Base-by-base conservation (phyloP, 2,113 vertebrate genomes). In the Numenius arquata region DNA sequence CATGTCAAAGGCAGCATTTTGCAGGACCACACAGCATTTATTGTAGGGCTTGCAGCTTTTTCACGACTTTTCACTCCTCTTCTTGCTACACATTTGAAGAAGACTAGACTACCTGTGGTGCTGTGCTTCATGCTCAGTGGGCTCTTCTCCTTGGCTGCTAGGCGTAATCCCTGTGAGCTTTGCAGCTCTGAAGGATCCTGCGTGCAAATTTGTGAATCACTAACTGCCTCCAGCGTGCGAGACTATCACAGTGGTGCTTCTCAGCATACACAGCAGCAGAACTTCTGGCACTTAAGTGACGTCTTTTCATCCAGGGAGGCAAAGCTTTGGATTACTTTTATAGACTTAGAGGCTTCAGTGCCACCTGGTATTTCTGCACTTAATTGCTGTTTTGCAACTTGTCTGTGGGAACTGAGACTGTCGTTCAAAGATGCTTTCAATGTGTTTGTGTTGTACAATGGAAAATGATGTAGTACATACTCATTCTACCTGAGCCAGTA, bases 371-470 rank as follows among this genome's bases (percentile, higher is more conserved):
- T 92, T 94, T 95, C 59, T 75, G 61, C 80, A 72, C 80, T 95
- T 95, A 95, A 81, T 94, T 91, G 89, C 89, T 96, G 89, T 65
- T 96, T 85, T 93, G 91, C 91, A 85, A n/a, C 87, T 88, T 95
- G 56, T 94, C 93, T 70, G 40, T 94, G 94, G 84, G 89, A 96
- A 67, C 87, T 19, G 48, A 91, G 87, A 41, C 79, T 58, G 48
- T 85, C 73, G 92, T 91, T 96, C 91, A 91, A 87, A 85, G 70
- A 61, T 78, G 58, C 62, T 85, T 89, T 95, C 89, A 82, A 5
- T 87, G 84, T 94, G 76, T 96, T 96, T 93, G 89, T 96, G 89
- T 72, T 85, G 62, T 89, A 94, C 87, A 94, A 61, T 89, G 66
- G 89, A 11, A 91, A 89, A 70, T 62, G 70, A 79, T 93, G 74